Base-by-base conservation (phyloP, 2,113 vertebrate species). In the Sander lucioperca region DNA sequence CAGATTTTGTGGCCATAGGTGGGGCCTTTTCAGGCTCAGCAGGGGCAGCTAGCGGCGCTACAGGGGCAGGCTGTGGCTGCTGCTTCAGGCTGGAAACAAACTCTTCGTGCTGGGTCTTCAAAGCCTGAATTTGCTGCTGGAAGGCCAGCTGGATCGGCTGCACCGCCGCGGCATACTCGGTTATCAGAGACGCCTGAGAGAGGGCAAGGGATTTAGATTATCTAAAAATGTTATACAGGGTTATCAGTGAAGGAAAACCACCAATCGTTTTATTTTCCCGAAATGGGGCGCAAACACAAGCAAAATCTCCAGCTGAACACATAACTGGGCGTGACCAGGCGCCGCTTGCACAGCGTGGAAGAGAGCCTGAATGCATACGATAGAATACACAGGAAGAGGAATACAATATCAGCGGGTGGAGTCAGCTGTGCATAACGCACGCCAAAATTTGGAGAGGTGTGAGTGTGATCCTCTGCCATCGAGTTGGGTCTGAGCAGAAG, bases 101-200 rank as follows among this genome's bases (percentile, higher is more conserved):
- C 79, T 99, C 97, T 4, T 99, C 97, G 0, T 99, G 98, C 45
- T 99, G 98, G 0, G 95, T 96, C 91, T 99, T 98, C 67, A 99
- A 84, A 19, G 92, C 93, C 94, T 99, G 98, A 67, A 99, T 97
- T 95, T 99, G 98, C 94, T 99, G 98, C 76, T 99, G 98, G 90
- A 99, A 98, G 56, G 97, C 97, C 45, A 98, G 84, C 76, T 99
- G 98, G 13, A 99, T 95, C 0, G 98, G 98, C 93, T 99, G 98
- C 0, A 99, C 97, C 12, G 95, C 98, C 0, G 95, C 94, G 0
- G 97, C 97, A 1, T 97, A 97, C 71, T 99, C 98, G 0, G 93
- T 97, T 86, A 99, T 97, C 79, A 99, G 79, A 3, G 97, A 98
- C 0, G 98, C 98, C 98, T 99, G 87, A 21, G 0, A 48, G 53